These are phyloP conservation scores for Drosophila acutilabella DNA, from an alignment of 2,888 invertebrate species.

Conservation along the genomic window DNA sequence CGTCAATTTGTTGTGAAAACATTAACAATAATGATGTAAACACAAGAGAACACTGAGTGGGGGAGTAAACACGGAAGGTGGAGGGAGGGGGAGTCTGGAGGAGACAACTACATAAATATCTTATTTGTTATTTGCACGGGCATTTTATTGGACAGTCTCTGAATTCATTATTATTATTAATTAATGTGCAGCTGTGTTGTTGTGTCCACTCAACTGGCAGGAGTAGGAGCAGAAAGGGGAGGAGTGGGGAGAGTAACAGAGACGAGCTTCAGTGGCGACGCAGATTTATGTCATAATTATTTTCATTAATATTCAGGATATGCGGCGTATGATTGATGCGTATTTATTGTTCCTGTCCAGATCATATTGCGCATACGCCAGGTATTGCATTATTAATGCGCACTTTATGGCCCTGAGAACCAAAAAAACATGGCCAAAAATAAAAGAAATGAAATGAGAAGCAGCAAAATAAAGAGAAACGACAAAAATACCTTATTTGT, in stretches of 20 bases:
- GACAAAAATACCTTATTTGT: conserved; percentile 17
- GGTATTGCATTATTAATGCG: conserved; percentile 53
- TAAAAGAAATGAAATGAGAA: not conserved
- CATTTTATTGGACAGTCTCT: conserved; percentile 38
- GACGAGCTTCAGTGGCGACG: not conserved
- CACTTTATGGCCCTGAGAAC: conserved; percentile 27
- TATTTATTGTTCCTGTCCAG: conserved; percentile 13
- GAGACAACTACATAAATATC: conserved; percentile 2
- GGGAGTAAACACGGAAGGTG: not conserved
- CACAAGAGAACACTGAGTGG: conserved; percentile 12
- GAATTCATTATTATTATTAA: conserved; percentile 50
- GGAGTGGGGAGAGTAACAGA: not conserved
- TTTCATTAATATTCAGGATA: conserved; percentile 68
- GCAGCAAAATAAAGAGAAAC: not conserved
- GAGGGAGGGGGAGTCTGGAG: not conserved
- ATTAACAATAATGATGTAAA: conserved; percentile 57
- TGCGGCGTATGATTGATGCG: conserved; percentile 63
- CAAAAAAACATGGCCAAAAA: conserved; percentile 12
- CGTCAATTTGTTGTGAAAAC: conserved; percentile 38
- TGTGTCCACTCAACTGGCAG: not conserved
- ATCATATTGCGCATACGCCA: conserved; percentile 41
- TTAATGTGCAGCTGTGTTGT: conserved; percentile 37
- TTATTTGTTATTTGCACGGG: conserved; percentile 18
- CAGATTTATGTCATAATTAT: conserved; percentile 61
- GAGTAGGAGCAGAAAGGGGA: not conserved